These are phyloP conservation scores for Eulemur rufifrons DNA, from an alignment of 2,113 vertebrate species.

Conservation along the genomic window DNA sequence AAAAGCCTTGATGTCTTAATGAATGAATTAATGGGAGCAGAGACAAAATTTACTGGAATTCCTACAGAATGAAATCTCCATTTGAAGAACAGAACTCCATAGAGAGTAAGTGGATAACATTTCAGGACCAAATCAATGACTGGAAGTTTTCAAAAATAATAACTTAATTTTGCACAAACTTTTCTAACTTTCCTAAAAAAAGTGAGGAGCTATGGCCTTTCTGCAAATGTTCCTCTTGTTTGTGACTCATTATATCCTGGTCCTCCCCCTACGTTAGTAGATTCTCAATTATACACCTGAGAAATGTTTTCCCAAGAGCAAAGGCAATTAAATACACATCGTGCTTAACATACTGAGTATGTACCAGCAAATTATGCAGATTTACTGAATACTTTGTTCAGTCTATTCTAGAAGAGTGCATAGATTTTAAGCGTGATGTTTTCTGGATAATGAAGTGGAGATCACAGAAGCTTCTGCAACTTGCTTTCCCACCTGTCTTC, in stretches of 20 bases:
- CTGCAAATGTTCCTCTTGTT: not conserved
- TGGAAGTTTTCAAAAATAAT: not conserved
- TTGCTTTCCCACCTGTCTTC: not conserved
- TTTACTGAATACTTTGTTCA: not conserved
- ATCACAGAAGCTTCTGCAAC: not conserved
- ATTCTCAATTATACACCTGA: slow-evolving; percentile 41
- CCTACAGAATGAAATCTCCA: slow-evolving; percentile 1
- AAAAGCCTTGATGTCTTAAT: slow-evolving; percentile 39
- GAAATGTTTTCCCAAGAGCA: slow-evolving; percentile 35
- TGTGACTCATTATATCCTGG: not conserved
- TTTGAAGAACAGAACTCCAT: slow-evolving; percentile 35
- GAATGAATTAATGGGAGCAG: slow-evolving; percentile 52
- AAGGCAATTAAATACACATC: not conserved
- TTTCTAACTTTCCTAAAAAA: not conserved
- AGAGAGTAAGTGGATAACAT: slow-evolving; percentile 6
- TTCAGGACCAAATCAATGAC: slow-evolving; percentile 45
- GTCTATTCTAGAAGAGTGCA: not conserved
- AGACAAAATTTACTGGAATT: slow-evolving; percentile 66
- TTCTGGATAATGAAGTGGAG: not conserved
- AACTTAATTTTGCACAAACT: slow-evolving; percentile 14
- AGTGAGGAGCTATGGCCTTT: not conserved
- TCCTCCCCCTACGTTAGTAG: not conserved
- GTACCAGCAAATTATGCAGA: not conserved
- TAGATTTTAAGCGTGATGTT: not conserved
- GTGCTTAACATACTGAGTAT: not conserved